Evolutionary conservation across 2,888 invertebrate genomes (phyloP), one percentile per base, ranked within the genome.

Genomic region (Phlogophora meticulosa): DNA sequence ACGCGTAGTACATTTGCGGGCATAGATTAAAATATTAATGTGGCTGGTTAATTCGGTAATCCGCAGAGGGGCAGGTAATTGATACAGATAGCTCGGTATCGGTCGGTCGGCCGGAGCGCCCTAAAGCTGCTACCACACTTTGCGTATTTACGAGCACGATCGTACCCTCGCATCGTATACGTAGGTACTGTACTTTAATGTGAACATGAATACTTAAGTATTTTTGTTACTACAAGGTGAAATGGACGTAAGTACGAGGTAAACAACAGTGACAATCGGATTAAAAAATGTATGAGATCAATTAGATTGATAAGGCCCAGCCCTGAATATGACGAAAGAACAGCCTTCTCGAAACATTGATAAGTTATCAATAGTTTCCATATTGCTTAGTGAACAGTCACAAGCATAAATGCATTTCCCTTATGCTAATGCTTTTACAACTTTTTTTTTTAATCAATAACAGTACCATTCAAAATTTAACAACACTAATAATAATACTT

Each of bases 1-100:
- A 59, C 7, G 11, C 62, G 64, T 55, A 38, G 66, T 64, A 71
- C 71, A 76, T 80, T 76, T 80, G 84, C 65, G 81, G 74, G 72
- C 70, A 70, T 71, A 82, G 82, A 81, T 85, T 83, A 85, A 86
- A 87, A 85, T 85, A 88, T 85, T 82, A 83, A 84, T 81, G 82
- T 70, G 81, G 81, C 71, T 74, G 82, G 82, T 84, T 83, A 85
- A 85, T 84, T 85, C 82, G 85, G 84, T 79, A 80, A 82, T 81
- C 83, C 83, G 76, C 80, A 76, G 80, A 72, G 80, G 76, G 84
- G 75, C 68, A 76, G 78, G 84, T 87, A 87, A 87, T 86, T 87
- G 85, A 87, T 84, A 84, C 81, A 82, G 82, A 85, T 87, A 79
- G 84, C 81, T 82, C 60, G 66, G 78, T 81, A 80, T 78, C 74